Evolutionary conservation across 2,888 invertebrate genomes (phyloP).

Genomic region (Pyrrhia umbra): DNA sequence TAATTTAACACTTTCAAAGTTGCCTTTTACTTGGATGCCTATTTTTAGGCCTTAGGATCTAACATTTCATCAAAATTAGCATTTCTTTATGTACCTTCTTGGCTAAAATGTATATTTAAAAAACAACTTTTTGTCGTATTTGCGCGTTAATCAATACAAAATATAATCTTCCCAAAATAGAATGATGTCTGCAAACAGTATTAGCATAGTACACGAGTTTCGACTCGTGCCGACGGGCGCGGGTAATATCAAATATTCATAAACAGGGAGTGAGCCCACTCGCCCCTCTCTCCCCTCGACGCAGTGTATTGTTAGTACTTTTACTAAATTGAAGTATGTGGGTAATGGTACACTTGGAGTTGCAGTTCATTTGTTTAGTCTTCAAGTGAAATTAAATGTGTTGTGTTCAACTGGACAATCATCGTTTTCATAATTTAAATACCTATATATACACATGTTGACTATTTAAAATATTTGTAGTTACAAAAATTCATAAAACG

Average conservation of each 20-base stretch:
- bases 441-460: no score
- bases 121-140: background rate
- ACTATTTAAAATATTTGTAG: no score
- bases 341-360: background rate
- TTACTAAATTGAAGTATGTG: slow-evolving; percentile 33
- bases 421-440: no score
- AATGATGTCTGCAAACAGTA: slow-evolving; percentile 46
- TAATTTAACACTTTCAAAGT: no score
- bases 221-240: slow-evolving; percentile 65
- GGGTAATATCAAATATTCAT: slow-evolving; percentile 84
- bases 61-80: no score
- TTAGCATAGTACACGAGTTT: slow-evolving; percentile 73
- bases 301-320: slow-evolving; percentile 29
- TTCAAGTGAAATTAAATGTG: background rate
- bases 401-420: no score
- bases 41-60: no score
- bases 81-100: no score
- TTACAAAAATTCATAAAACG: no score
- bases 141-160: background rate
- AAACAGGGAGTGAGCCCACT: slow-evolving; percentile 64
- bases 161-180: slow-evolving; percentile 35
- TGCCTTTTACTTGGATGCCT: no score
- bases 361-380: background rate
- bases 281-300: slow-evolving; percentile 60
- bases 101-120: no score